Percentiles rank a stretch among this genome's conserved stretches.
phyloP scores from a whole-genome alignment of 2,888 invertebrate genomes.

The Acanthosepion esculentum region DNA sequence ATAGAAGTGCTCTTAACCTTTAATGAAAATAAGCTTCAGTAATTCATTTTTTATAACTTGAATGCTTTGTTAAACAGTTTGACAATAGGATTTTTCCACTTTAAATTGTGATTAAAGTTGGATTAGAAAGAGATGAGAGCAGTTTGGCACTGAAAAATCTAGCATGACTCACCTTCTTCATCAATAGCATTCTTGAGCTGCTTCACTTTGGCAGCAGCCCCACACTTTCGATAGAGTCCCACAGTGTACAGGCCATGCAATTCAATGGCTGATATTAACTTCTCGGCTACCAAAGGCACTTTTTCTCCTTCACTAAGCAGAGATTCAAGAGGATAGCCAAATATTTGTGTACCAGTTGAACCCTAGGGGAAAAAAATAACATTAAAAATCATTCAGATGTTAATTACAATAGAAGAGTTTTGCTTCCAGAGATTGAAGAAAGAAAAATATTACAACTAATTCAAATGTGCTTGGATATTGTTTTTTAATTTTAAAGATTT shows the following conservation, averaged over 20 bases:
- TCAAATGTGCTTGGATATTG: neutral
- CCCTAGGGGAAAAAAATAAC: neutral
- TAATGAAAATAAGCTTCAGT: too few species aligned
- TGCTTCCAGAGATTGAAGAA: neutral
- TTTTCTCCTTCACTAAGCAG: slow-evolving; percentile 79
- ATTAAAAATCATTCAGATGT: neutral
- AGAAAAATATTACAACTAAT: neutral
- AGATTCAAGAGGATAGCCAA: slow-evolving; percentile 86
- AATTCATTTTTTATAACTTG: too few species aligned
- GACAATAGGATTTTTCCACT: neutral
- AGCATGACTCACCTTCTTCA: slow-evolving; percentile 34
- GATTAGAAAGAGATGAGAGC: too few species aligned
- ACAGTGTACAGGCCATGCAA: slow-evolving; percentile 92
- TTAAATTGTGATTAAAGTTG: neutral
- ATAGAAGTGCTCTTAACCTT: too few species aligned
- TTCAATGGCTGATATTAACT: slow-evolving; percentile 91
- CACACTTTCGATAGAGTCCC: slow-evolving; percentile 94
- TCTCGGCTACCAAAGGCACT: slow-evolving; percentile 90
- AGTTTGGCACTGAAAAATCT: too few species aligned
- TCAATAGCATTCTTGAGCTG: slow-evolving; percentile 75
- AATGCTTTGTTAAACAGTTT: neutral
- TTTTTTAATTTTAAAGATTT: neutral
- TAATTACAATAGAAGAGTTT: neutral
- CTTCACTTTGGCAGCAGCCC: slow-evolving; percentile 75
- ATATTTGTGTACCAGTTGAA: slow-evolving; percentile 77